Conservation (phyloP, 2,113 vertebrate species). For the Gadus macrocephalus region DNA sequence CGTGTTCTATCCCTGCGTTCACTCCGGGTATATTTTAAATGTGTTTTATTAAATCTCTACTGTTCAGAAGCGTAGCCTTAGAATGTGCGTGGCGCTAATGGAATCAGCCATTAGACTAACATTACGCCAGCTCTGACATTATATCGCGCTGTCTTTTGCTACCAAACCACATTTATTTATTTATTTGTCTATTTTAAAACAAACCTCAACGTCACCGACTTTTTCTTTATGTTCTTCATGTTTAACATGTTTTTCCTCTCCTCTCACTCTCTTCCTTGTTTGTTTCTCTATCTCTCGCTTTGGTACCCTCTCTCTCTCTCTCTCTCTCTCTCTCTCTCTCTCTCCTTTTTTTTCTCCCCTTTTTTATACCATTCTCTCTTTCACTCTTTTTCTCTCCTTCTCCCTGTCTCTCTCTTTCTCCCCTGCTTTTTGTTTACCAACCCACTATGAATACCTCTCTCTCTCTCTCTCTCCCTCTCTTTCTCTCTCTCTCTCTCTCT, state of each 20-base stretch:
- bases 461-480: too few relatives aligned
- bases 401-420: too few relatives aligned
- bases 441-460: too few relatives aligned
- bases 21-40: neutral
- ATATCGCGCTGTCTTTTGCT: neutral
- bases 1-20: neutral
- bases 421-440: too few relatives aligned
- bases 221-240: neutral
- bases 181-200: slow-evolving; percentile 6
- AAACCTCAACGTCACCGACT: neutral
- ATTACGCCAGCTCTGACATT: slow-evolving; percentile 1
- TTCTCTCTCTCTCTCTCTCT: neutral
- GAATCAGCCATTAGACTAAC: slow-evolving; percentile 24
- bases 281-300: too few relatives aligned
- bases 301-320: too few relatives aligned
- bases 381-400: too few relatives aligned
- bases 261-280: neutral
- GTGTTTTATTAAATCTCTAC: slow-evolving; percentile 20
- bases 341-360: too few relatives aligned
- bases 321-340: too few relatives aligned
- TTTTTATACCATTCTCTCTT: too few relatives aligned
- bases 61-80: neutral
- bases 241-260: neutral
- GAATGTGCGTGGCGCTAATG: slow-evolving; percentile 10
- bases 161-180: too few relatives aligned